phyloP scores from a whole-genome alignment of 2,797 vertebrate species.

The Galagoides demidoff region DNA sequence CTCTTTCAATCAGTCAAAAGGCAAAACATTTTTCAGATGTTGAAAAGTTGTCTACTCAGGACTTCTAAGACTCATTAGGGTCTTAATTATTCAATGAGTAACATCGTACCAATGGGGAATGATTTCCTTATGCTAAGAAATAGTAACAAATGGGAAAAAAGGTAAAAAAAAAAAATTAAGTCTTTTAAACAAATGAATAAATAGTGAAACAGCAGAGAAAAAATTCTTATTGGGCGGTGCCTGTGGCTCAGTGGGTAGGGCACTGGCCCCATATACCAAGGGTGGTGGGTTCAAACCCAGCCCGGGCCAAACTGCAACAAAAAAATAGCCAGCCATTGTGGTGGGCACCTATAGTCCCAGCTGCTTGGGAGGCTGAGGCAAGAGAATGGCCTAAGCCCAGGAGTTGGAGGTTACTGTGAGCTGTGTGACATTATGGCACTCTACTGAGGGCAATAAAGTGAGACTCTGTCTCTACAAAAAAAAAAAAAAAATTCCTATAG shows the following conservation, averaged over 20 bases:
- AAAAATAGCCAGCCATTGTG: no score
- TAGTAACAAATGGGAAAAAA: background rate
- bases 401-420: no score
- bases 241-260: no score
- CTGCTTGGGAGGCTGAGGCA: no score
- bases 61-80: background rate
- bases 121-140: constrained; percentile 41
- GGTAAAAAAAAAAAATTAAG: background rate
- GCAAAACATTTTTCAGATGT: background rate
- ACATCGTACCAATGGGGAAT: background rate
- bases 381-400: no score
- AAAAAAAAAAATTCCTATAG: background rate
- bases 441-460: no score
- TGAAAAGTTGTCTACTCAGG: background rate
- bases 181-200: constrained; percentile 21
- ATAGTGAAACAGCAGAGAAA: background rate
- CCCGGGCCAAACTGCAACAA: no score
- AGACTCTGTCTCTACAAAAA: no score
- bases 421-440: no score
- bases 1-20: background rate
- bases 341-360: no score
- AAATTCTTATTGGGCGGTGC: background rate
- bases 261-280: no score
- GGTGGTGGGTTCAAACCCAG: no score
- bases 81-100: background rate